Evolutionary conservation across 2,888 invertebrate species (phyloP).

Genomic region (Cepaea hortensis): DNA sequence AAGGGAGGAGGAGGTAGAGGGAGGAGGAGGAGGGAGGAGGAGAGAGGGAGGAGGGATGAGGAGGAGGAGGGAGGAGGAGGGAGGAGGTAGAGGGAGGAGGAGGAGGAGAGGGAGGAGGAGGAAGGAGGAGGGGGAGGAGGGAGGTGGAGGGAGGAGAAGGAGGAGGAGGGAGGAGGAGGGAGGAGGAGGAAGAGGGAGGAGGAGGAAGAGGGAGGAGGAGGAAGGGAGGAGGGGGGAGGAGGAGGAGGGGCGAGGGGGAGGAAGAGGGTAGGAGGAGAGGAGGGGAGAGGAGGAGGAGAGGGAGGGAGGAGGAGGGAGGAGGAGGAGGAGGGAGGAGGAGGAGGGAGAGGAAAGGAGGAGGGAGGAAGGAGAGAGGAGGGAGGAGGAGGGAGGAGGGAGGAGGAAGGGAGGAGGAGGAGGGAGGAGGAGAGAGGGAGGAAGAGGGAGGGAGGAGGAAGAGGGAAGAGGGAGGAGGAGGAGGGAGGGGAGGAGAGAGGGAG

Average conservation of each 20-base stretch:
- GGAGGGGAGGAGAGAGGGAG: background rate
- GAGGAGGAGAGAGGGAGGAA: background rate
- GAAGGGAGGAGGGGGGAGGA: background rate
- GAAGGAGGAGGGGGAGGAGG: too few relatives aligned
- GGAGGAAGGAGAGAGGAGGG: background rate
- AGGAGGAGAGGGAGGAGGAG: too few relatives aligned
- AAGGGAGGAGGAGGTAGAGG: too few relatives aligned
- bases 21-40: too few relatives aligned
- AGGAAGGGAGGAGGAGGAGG: background rate
- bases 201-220: background rate
- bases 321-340: background rate
- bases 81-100: too few relatives aligned
- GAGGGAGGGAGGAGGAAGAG: too few relatives aligned
- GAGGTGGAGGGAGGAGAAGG: too few relatives aligned
- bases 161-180: too few relatives aligned
- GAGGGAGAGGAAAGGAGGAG: background rate
- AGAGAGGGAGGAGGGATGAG: too few relatives aligned
- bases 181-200: background rate
- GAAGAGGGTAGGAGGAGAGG: too few relatives aligned
- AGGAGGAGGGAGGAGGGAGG: background rate
- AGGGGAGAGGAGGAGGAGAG: background rate
- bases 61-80: too few relatives aligned
- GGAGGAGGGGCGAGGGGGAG: too few relatives aligned
- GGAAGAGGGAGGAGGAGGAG: background rate
- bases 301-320: background rate